A percentile compares a stretch with the other conserved stretches of the same genome.
Evolutionary conservation across 2,797 vertebrate species (phyloP).

Genomic region (Melanogrammus aeglefinus): DNA sequence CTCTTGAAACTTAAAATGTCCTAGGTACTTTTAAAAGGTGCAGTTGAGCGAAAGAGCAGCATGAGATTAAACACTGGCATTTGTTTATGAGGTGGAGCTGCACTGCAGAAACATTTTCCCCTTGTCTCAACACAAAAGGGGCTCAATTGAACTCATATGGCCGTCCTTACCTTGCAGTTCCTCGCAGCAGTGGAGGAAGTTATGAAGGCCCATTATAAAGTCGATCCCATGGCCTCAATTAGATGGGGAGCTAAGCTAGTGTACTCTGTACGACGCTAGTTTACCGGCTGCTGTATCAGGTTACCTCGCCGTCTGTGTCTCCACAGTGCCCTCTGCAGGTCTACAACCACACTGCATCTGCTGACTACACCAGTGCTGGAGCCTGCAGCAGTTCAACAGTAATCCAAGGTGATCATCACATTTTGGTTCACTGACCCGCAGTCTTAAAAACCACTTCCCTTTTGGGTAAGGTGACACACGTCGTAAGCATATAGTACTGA

Average conservation of each 20-base stretch:
- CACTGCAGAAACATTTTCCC: neutral
- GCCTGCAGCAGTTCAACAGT: neutral
- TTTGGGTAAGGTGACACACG: no score
- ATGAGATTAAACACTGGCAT: neutral
- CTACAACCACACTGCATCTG: constrained; percentile 22
- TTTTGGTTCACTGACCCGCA: no score
- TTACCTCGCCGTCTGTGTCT: constrained; percentile 45
- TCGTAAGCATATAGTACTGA: no score
- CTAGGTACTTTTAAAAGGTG: no score
- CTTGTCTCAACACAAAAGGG: constrained; percentile 11
- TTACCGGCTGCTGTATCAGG: constrained; percentile 1
- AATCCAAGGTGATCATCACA: no score
- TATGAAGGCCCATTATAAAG: constrained; percentile 46
- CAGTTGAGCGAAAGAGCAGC: neutral
- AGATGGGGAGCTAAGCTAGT: constrained; percentile 36
- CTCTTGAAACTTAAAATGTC: no score
- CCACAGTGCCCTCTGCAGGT: constrained; percentile 70
- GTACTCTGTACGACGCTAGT: constrained; percentile 11
- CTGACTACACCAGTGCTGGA: neutral
- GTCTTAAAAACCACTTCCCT: no score
- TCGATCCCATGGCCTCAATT: constrained; percentile 36
- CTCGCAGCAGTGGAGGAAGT: constrained; percentile 35
- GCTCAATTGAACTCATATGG: constrained; percentile 21
- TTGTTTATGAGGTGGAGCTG: neutral
- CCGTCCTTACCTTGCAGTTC: constrained; percentile 29